phyloP scores from a whole-genome alignment of 2,888 invertebrate genomes.

The Eupithecia pulchellata region DNA sequence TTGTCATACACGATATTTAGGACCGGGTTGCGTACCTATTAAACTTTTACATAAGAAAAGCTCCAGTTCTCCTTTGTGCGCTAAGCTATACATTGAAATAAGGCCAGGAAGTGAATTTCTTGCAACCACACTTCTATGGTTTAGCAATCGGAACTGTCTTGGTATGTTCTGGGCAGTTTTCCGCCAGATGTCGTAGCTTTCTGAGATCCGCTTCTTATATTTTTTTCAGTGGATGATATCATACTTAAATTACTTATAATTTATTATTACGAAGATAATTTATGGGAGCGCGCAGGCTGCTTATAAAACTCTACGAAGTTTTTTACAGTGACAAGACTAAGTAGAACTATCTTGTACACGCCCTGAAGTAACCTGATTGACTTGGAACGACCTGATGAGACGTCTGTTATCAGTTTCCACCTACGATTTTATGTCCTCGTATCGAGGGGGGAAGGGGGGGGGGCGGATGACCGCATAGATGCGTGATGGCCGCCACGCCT shows the following conservation, averaged over 20 bases:
- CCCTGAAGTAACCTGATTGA: slow-evolving; percentile 44
- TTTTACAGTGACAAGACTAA: neutral
- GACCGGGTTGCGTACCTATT: neutral
- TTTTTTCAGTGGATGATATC: neutral
- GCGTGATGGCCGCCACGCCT: slow-evolving; percentile 72
- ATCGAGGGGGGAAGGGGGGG: slow-evolving; percentile 61
- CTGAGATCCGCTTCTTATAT: neutral
- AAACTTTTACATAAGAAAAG: neutral
- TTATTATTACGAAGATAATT: neutral
- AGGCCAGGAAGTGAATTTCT: neutral
- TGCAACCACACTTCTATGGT: neutral
- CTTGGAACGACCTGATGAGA: slow-evolving; percentile 53
- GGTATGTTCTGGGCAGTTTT: neutral
- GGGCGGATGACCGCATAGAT: slow-evolving; percentile 68
- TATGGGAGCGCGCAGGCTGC: neutral
- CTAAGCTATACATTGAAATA: neutral
- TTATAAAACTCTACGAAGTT: slow-evolving; percentile 1
- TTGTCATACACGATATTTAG: neutral
- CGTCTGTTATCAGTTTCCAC: slow-evolving; percentile 58
- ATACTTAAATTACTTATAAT: neutral
- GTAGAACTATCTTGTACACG: slow-evolving; percentile 30
- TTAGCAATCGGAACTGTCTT: neutral
- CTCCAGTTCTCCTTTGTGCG: neutral
- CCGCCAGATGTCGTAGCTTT: neutral
- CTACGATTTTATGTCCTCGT: slow-evolving; percentile 53